phyloP scores from a whole-genome alignment of 1,140 invertebrate species.

The Bathynomus jamesi region DNA sequence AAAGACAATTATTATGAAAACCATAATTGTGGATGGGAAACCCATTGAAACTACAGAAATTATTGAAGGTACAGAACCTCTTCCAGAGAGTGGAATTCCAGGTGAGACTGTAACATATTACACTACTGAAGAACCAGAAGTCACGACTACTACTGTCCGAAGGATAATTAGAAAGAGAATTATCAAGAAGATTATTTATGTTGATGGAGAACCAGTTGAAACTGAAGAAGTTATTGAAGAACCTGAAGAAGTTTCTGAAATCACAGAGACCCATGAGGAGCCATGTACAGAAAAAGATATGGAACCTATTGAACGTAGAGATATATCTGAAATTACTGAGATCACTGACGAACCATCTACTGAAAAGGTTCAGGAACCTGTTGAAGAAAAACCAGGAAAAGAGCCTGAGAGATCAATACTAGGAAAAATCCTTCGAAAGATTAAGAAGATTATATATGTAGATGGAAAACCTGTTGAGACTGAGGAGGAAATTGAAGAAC shows the following conservation, averaged over 20 bases:
- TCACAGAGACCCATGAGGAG: neutral
- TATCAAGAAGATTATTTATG: constrained; percentile 13
- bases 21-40: neutral
- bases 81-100: neutral
- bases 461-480: constrained; percentile 7
- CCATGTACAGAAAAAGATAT: neutral
- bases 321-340: too few species aligned
- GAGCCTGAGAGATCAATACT: constrained; percentile 4
- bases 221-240: constrained; percentile 19
- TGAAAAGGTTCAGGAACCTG: too few species aligned
- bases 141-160: constrained; percentile 43
- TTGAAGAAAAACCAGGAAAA: too few species aligned
- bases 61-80: constrained; percentile 1
- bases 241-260: constrained; percentile 10
- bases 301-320: too few species aligned
- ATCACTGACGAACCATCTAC: too few species aligned
- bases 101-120: too few species aligned
- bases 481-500: constrained; percentile 8
- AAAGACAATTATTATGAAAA: neutral
- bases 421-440: neutral
- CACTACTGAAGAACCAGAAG: constrained; percentile 3
- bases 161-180: constrained; percentile 11
- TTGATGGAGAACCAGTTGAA: constrained; percentile 23
- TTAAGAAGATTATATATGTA: constrained; percentile 2
- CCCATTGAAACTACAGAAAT: constrained; percentile 8